Conservation (phyloP, 1,140 invertebrate genomes). For the Helicoverpa armigera region DNA sequence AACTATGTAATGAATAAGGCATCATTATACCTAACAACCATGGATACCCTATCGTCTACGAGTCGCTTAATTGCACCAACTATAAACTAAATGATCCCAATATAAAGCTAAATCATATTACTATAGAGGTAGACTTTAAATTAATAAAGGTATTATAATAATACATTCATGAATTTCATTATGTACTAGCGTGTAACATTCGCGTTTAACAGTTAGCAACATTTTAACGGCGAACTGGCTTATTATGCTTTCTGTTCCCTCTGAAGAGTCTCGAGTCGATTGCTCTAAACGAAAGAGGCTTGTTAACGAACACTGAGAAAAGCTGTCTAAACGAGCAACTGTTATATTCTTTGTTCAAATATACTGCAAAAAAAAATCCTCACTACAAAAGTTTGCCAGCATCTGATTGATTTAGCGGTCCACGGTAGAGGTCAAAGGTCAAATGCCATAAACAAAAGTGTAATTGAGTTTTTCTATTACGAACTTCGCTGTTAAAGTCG, state of each 20-base stretch:
- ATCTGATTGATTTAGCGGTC: slow-evolving; percentile 13
- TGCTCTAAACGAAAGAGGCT: slow-evolving; percentile 55
- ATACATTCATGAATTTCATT: slow-evolving; percentile 10
- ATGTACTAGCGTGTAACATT: slow-evolving; percentile 2
- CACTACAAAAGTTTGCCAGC: not conserved
- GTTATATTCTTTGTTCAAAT: slow-evolving; percentile 31
- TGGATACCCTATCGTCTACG: not conserved
- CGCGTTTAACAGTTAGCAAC: slow-evolving; percentile 9
- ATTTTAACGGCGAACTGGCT: slow-evolving; percentile 25
- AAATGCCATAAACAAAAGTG: not conserved
- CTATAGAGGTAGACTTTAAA: not conserved
- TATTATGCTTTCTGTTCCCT: slow-evolving; percentile 47
- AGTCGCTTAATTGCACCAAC: not conserved
- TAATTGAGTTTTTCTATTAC: slow-evolving; percentile 28
- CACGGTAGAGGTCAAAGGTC: slow-evolving; percentile 11
- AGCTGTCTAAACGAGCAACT: slow-evolving; percentile 51
- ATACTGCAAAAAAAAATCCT: not conserved
- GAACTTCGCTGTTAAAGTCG: slow-evolving; percentile 20
- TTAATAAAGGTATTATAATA: not conserved
- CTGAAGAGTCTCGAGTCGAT: slow-evolving; percentile 58
- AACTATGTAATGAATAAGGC: too few relatives aligned
- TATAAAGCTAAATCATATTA: not conserved
- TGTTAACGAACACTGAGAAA: slow-evolving; percentile 50
- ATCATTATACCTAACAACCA: too few relatives aligned
- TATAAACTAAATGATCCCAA: not conserved